Evolutionary conservation across 1,140 invertebrate species (phyloP), one percentile per base, ranked within the genome.

Genomic region (Pentalonia nigronervosa): DNA sequence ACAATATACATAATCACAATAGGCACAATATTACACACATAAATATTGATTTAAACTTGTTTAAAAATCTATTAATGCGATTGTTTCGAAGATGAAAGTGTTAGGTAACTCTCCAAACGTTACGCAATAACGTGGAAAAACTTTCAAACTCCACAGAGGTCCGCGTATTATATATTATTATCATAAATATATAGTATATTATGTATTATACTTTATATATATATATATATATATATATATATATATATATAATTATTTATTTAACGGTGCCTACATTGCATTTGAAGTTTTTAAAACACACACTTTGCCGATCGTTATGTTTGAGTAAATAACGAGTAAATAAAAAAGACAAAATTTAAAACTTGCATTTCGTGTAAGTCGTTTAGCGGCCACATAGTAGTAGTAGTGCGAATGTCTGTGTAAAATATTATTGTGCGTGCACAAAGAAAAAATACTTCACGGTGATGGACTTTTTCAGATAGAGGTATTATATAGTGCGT

Each of bases 1-100:
- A 83, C 81, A 83, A 41, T 83, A 83, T 41, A 41, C 36, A 21
- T 34, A 41, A 83, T 41, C 36, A 83, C 81, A 83, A 83, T 41
- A 34, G 81, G 21, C 34, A 11, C 81, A 21, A 34, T 41, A 41
- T 83, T 41, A 34, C 81, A 20, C 36, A 41, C 23, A 41, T 41
- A 83, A 83, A 83, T 83, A 83, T 83, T 83, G 81, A 83, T 83
- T 83, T 34, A 83, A 36, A 83, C 34, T 34, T 41, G 41, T 83
- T 41, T 83, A 36, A 83, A 83, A 83, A 83, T 83, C 36, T 83
- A 83, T 83, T 36, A 41, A 83, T 41, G 34, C 36, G 81, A 83
- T 83, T 41, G 81, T 83, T 83, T 45, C 11, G 23, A 45, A 86
- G 83, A 76, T 47, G 83, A 86, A 86, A 76, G 60, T 76, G 30